Conservation (phyloP, 1,140 invertebrate species). For the Macrosteles quadrilineatus region DNA sequence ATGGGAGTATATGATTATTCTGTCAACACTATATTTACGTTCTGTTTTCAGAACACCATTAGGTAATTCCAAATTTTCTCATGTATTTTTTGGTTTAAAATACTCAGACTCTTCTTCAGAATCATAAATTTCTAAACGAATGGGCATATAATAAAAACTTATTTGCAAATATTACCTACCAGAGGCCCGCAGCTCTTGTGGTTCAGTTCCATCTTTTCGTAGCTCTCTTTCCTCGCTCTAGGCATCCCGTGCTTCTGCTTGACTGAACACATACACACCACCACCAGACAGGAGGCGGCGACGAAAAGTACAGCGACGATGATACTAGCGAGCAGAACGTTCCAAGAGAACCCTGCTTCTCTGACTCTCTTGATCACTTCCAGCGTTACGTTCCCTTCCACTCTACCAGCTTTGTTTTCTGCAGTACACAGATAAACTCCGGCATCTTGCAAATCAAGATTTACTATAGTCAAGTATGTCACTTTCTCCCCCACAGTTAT, state of each 20-base stretch:
- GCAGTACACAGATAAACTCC: conserved; percentile 73
- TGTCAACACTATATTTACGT: no score
- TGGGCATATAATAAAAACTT: no score
- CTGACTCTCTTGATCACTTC: conserved; percentile 58
- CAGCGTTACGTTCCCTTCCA: conserved; percentile 68
- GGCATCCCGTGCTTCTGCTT: conserved; percentile 47
- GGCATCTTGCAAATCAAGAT: conserved; percentile 67
- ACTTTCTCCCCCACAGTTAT: conserved; percentile 46
- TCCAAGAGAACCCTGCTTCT: conserved; percentile 51
- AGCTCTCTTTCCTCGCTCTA: conserved; percentile 55
- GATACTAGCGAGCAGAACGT: conserved; percentile 57
- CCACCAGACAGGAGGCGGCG: conserved; percentile 59
- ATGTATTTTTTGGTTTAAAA: no score
- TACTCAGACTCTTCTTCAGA: no score
- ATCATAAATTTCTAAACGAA: no score
- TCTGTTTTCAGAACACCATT: no score
- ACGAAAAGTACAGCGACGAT: conserved; percentile 60
- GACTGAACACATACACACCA: conserved; percentile 60
- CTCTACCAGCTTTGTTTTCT: conserved; percentile 73
- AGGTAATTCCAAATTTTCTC: no score
- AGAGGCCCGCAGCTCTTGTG: conserved; percentile 47
- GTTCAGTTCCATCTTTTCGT: conserved; percentile 75
- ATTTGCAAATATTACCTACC: no score
- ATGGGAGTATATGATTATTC: no score
- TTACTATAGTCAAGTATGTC: conserved; percentile 70